phyloP scores from a whole-genome alignment of 2,888 invertebrate genomes.

The Hirtodrosophila histrioides region DNA sequence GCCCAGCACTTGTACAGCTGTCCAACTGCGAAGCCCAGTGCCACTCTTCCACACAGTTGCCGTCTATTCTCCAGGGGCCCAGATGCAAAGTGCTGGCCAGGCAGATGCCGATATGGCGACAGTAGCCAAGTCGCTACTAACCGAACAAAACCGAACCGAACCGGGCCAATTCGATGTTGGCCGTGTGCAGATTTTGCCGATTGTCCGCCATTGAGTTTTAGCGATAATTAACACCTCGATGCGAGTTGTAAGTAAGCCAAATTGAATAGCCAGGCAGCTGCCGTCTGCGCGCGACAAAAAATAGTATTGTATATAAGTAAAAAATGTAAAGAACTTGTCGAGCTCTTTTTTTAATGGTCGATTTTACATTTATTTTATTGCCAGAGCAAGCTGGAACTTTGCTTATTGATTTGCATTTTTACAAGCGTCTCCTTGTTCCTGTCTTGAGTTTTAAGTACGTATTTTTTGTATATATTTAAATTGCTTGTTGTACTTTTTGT shows the following conservation, averaged over 20 bases:
- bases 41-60: background rate
- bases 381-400: slow-evolving; percentile 62
- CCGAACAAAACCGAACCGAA: background rate
- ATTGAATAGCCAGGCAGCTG: slow-evolving; percentile 50
- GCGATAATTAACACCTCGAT: slow-evolving; percentile 80
- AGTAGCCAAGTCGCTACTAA: slow-evolving; percentile 10
- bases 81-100: slow-evolving; percentile 48
- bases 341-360: slow-evolving; percentile 57
- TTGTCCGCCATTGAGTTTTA: slow-evolving; percentile 76
- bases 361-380: slow-evolving; percentile 76
- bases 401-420: slow-evolving; percentile 79
- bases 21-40: slow-evolving; percentile 13
- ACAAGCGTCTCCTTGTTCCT: slow-evolving; percentile 66
- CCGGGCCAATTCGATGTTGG: slow-evolving; percentile 55
- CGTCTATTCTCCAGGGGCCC: slow-evolving; percentile 40
- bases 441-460: slow-evolving; percentile 57
- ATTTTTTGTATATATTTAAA: slow-evolving; percentile 76
- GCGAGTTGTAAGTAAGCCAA: slow-evolving; percentile 63
- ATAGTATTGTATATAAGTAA: background rate
- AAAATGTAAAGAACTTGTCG: slow-evolving; percentile 48
- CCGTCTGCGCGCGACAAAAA: slow-evolving; percentile 48
- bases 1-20: slow-evolving; percentile 64
- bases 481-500: slow-evolving; percentile 42
- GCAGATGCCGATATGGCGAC: slow-evolving; percentile 49
- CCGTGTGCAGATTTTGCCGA: slow-evolving; percentile 72